Evolutionary conservation across 2,888 invertebrate species (phyloP).

Genomic region (Drosophila tanythrix): DNA sequence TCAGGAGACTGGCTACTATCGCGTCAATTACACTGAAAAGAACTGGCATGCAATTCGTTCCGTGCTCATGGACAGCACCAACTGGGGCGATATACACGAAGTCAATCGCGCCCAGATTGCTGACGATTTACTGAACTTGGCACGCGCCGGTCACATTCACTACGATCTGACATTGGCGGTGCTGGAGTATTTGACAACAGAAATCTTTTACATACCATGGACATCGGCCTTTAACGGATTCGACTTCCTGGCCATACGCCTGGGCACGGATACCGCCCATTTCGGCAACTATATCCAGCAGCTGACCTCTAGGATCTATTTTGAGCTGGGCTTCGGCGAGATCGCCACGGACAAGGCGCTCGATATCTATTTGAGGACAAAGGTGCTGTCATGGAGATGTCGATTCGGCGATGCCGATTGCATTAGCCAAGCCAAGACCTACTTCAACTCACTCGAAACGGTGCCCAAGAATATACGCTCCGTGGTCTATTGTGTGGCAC

Average conservation of each 20-base stretch:
- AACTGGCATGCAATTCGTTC: conserved; percentile 87
- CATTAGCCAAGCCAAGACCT: conserved; percentile 84
- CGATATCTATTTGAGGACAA: conserved; percentile 87
- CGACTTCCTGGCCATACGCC: conserved; percentile 81
- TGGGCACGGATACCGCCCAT: conserved; percentile 71
- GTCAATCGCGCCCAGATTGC: conserved; percentile 92
- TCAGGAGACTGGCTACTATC: conserved; percentile 86
- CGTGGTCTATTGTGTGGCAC: conserved; percentile 91
- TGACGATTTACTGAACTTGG: conserved; percentile 91
- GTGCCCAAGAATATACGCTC: conserved; percentile 88
- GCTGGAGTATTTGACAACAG: conserved; percentile 89
- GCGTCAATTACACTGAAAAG: conserved; percentile 89
- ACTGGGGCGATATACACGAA: conserved; percentile 86
- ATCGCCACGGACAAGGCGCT: conserved; percentile 85
- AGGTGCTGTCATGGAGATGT: conserved; percentile 88
- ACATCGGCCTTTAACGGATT: conserved; percentile 87
- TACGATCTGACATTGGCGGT: conserved; percentile 88
- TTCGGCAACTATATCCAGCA: conserved; percentile 85
- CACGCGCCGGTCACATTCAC: conserved; percentile 87
- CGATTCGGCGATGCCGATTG: conserved; percentile 87
- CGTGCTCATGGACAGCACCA: conserved; percentile 22
- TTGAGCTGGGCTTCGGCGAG: conserved; percentile 86
- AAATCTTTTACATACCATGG: conserved; percentile 93
- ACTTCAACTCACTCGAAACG: conserved; percentile 80
- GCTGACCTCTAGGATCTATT: conserved; percentile 85